Percentiles rank a stretch among this genome's conserved stretches.
These are phyloP conservation scores for Synchiropus splendidus DNA, from an alignment of 2,113 vertebrate genomes.

Conservation along the genomic window DNA sequence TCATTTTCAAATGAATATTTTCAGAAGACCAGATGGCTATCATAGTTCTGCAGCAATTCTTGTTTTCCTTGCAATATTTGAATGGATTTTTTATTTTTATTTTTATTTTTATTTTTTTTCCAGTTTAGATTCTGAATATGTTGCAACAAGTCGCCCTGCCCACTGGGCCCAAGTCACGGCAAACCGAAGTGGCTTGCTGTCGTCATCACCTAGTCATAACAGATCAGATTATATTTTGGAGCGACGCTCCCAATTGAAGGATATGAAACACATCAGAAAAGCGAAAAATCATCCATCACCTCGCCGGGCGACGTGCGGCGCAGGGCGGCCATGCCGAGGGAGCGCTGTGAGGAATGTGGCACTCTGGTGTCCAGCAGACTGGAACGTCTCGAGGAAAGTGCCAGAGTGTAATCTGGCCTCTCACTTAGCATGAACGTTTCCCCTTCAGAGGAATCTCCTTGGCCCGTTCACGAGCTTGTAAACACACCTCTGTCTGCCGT, in stretches of 20 bases:
- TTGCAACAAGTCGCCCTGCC: no score
- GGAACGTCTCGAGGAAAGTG: slow-evolving; percentile 34
- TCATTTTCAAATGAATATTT: no score
- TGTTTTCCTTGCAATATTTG: no score
- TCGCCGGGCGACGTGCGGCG: slow-evolving; percentile 25
- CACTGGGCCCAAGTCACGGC: no score
- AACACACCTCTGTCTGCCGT: slow-evolving; percentile 18
- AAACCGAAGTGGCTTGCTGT: no score
- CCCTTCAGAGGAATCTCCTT: slow-evolving; percentile 14
- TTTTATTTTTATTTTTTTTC: no score
- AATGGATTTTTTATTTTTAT: no score
- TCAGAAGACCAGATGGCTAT: no score
- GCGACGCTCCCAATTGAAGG: neutral
- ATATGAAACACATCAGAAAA: slow-evolving; percentile 9
- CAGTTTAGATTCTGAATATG: no score
- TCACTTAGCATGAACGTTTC: slow-evolving; percentile 6
- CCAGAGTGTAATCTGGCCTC: slow-evolving; percentile 29
- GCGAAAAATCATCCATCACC: slow-evolving; percentile 40
- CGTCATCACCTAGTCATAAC: neutral
- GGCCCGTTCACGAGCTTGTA: slow-evolving; percentile 21
- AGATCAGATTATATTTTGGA: slow-evolving; percentile 14
- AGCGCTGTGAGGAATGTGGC: slow-evolving; percentile 51
- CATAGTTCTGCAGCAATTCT: no score
- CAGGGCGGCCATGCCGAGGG: slow-evolving; percentile 33
- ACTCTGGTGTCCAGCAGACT: slow-evolving; percentile 33